Evolutionary conservation across 1,140 invertebrate species (phyloP).

Genomic region (Leucophenga varia): DNA sequence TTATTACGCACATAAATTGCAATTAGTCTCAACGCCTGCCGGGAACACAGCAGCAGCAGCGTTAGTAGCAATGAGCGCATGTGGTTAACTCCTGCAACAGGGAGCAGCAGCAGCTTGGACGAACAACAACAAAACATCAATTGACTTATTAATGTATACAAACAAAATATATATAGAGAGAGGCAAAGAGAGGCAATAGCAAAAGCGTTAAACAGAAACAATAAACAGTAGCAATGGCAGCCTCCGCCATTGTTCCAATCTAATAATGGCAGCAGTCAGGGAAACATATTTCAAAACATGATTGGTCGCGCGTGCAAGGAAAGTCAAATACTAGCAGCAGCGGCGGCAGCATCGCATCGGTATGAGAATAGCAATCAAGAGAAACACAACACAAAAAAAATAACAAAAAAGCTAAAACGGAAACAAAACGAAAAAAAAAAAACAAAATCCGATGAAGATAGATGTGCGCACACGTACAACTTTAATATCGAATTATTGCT

Average conservation of each 20-base stretch:
- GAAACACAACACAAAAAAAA: not conserved
- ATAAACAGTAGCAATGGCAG: constrained; percentile 4
- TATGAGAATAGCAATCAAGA: not conserved
- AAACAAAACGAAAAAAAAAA: not conserved
- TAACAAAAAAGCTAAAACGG: not conserved
- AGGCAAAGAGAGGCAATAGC: too few species aligned
- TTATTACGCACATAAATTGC: constrained; percentile 53
- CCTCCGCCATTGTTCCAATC: too few species aligned
- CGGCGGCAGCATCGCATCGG: constrained; percentile 3
- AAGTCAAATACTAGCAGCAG: too few species aligned
- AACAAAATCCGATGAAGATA: not conserved
- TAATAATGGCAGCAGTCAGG: too few species aligned
- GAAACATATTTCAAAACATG: not conserved
- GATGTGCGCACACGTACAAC: constrained; percentile 34
- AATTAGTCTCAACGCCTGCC: constrained; percentile 42
- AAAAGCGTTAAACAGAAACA: constrained; percentile 14
- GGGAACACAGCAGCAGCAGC: constrained; percentile 16
- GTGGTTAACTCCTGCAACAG: constrained; percentile 9
- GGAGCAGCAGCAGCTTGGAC: constrained; percentile 23
- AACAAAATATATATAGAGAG: too few species aligned
- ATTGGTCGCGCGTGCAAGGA: constrained; percentile 31
- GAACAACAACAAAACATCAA: constrained; percentile 49
- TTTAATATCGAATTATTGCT: constrained; percentile 51
- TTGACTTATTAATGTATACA: constrained; percentile 52
- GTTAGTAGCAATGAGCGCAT: too few species aligned